These are phyloP conservation scores for Argopecten irradians DNA, from an alignment of 1,140 invertebrate species.

Conservation along the genomic window DNA sequence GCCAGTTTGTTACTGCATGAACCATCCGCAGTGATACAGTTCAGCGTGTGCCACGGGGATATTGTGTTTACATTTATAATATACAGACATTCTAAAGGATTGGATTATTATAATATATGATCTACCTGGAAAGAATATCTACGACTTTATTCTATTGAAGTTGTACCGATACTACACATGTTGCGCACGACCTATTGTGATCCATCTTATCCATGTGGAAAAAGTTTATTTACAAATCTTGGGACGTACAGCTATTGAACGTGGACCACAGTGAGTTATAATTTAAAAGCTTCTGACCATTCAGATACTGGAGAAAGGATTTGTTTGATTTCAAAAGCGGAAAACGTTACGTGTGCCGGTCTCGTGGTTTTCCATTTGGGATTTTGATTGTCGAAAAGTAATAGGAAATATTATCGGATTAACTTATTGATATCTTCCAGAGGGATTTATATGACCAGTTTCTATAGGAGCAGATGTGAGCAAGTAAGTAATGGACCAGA, in stretches of 20 bases:
- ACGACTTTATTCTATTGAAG: not conserved
- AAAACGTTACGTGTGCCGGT: not conserved
- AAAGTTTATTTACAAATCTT: conserved; percentile 5
- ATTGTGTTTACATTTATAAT: not conserved
- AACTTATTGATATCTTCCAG: not conserved
- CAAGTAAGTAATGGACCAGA: conserved; percentile 16
- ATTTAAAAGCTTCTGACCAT: not conserved
- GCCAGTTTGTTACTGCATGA: too few relatives aligned
- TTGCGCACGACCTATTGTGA: not conserved
- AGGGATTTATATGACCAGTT: not conserved
- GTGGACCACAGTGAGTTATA: not conserved
- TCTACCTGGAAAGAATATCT: not conserved
- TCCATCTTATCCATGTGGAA: not conserved
- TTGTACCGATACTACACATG: not conserved
- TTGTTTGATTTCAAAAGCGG: conserved; percentile 14
- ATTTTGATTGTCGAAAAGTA: not conserved
- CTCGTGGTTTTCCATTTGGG: not conserved
- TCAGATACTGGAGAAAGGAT: not conserved
- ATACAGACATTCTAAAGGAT: not conserved
- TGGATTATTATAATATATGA: not conserved
- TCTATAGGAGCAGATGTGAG: not conserved
- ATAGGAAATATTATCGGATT: conserved; percentile 18
- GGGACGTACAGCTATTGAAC: not conserved
- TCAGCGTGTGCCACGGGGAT: not conserved
- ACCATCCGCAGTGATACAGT: not conserved